phyloP scores from a whole-genome alignment of 23 tunicate genomes.

The Halocynthia roretzi region DNA sequence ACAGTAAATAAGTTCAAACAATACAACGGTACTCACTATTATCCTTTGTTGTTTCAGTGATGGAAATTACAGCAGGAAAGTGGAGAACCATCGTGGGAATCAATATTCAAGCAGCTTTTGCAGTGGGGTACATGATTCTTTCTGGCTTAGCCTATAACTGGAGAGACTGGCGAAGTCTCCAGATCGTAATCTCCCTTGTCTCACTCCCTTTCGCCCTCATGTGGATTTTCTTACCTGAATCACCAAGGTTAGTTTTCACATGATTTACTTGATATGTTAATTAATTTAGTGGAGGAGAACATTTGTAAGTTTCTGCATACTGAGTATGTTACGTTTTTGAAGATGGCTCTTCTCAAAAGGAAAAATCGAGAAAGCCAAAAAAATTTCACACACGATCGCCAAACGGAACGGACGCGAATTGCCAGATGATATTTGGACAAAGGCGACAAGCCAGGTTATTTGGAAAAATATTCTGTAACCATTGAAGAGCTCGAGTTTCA shows the following conservation, averaged over 20 bases:
- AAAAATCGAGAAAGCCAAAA: constrained; percentile 48
- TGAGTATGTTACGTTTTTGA: neutral
- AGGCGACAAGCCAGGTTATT: constrained; percentile 25
- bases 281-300: neutral
- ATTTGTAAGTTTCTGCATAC: neutral
- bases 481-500: neutral
- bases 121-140: constrained; percentile 89
- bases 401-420: constrained; percentile 51
- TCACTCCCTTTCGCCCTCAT: constrained; percentile 57
- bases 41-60: constrained; percentile 38
- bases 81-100: constrained; percentile 83
- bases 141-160: constrained; percentile 71
- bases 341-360: constrained; percentile 88
- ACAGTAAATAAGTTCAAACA: too few relatives aligned
- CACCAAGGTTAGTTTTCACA: constrained; percentile 58
- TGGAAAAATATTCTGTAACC: neutral
- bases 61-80: constrained; percentile 73
- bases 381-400: constrained; percentile 55
- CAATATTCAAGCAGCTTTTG: constrained; percentile 78
- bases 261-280: neutral
- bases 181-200: constrained; percentile 76
- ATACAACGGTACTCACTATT: neutral
- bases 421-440: constrained; percentile 67
- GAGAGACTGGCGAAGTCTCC: constrained; percentile 84
- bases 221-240: constrained; percentile 91